A percentile compares a stretch with the other conserved stretches of the same genome.
Conservation (phyloP, 2,113 vertebrate species). For the Marcusenius ussheri region DNA sequence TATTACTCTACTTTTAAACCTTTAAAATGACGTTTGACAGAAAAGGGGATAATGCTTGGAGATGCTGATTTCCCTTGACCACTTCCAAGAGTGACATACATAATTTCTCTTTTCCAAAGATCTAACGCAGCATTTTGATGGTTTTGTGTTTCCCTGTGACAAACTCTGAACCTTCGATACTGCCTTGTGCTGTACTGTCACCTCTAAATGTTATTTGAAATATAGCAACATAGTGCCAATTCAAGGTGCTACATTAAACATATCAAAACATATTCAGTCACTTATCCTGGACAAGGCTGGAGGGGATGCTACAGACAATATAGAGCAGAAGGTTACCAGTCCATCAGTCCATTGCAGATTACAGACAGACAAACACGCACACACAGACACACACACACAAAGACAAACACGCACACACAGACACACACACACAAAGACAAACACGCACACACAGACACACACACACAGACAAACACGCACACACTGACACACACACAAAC, state of each 20-base stretch:
- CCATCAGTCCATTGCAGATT: neutral
- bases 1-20: neutral
- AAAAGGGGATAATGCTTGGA: neutral
- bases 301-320: neutral
- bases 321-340: neutral
- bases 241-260: neutral
- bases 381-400: neutral
- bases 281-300: neutral
- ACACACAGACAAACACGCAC: too few relatives aligned
- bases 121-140: neutral
- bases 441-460: too few relatives aligned
- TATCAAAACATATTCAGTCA: neutral
- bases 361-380: neutral
- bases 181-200: conserved; percentile 36
- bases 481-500: too few relatives aligned
- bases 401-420: too few relatives aligned
- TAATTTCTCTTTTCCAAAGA: neutral
- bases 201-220: conserved; percentile 49
- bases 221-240: neutral
- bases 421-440: neutral
- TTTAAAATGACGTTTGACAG: neutral
- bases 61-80: neutral
- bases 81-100: neutral
- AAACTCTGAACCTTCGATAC: conserved; percentile 44
- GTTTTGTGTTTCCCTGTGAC: conserved; percentile 26